A percentile compares a stretch with the other conserved stretches of the same genome.
These are phyloP conservation scores for Ricordea florida DNA, from an alignment of 92 coral and sea anemone genomes.

Conservation along the genomic window DNA sequence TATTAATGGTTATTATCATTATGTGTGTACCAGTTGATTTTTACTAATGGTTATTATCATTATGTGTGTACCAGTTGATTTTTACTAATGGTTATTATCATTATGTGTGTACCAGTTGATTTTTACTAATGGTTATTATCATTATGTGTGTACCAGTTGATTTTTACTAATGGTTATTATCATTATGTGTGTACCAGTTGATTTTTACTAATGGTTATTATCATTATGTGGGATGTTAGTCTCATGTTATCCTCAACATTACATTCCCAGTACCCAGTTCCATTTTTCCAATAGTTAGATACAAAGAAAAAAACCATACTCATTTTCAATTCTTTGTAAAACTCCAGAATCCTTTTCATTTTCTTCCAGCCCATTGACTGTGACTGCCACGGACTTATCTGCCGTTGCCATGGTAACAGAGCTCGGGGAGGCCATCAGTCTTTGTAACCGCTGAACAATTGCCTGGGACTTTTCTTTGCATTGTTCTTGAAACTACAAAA, in stretches of 20 bases:
- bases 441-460: constrained; percentile 30
- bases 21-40: too few species aligned
- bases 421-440: constrained; percentile 1
- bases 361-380: constrained; percentile 36
- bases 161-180: too few species aligned
- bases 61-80: too few species aligned
- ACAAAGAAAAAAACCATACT: constrained; percentile 36
- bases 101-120: too few species aligned
- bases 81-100: too few species aligned
- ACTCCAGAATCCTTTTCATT: constrained; percentile 1
- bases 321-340: constrained; percentile 46
- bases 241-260: not conserved
- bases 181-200: too few species aligned
- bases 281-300: not conserved
- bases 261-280: not conserved
- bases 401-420: constrained; percentile 26
- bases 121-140: too few species aligned
- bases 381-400: constrained; percentile 11
- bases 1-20: too few species aligned
- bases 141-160: too few species aligned
- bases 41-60: too few species aligned
- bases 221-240: too few species aligned
- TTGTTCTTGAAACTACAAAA: constrained; percentile 57
- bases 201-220: too few species aligned
- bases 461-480: constrained; percentile 48